Conservation (phyloP, 2,888 invertebrate species). For the Gastracanthus pulcherrimus region DNA sequence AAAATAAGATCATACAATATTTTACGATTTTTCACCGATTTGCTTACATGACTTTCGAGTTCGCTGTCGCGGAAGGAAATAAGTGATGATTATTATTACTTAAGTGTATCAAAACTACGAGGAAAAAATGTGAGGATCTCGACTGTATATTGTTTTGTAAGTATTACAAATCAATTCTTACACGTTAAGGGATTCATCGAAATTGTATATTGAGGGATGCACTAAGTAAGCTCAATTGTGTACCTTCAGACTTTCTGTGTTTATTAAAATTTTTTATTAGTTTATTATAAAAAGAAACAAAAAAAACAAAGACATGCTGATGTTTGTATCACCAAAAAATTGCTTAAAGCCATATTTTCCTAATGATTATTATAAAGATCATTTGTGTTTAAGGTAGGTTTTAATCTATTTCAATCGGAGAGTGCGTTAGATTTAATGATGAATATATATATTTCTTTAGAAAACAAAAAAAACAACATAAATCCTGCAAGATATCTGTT, state of each 20-base stretch:
- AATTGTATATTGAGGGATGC: slow-evolving; percentile 42
- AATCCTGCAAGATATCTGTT: slow-evolving; percentile 47
- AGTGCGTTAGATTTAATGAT: slow-evolving; percentile 35
- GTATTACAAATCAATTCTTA: slow-evolving; percentile 50
- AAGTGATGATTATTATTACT: slow-evolving; percentile 45
- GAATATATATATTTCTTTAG: slow-evolving; percentile 49
- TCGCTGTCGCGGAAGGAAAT: slow-evolving; percentile 23
- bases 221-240: slow-evolving; percentile 32
- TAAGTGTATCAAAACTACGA: slow-evolving; percentile 38
- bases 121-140: slow-evolving; percentile 40
- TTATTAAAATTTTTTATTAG: slow-evolving; percentile 53
- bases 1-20: slow-evolving; percentile 40
- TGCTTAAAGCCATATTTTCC: slow-evolving; percentile 57
- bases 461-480: slow-evolving; percentile 24
- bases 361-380: slow-evolving; percentile 37
- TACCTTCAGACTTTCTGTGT: slow-evolving; percentile 47
- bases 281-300: slow-evolving; percentile 49
- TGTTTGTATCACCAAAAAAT: slow-evolving; percentile 52
- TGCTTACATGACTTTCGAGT: slow-evolving; percentile 46
- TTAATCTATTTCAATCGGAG: slow-evolving; percentile 31
- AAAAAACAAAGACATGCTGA: slow-evolving; percentile 32
- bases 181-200: slow-evolving; percentile 31
- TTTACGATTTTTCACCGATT: slow-evolving; percentile 48
- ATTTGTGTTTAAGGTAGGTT: slow-evolving; percentile 54
- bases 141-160: slow-evolving; percentile 50